Evolutionary conservation across 2,888 invertebrate genomes (phyloP).

Genomic region (Agrochola circellaris): DNA sequence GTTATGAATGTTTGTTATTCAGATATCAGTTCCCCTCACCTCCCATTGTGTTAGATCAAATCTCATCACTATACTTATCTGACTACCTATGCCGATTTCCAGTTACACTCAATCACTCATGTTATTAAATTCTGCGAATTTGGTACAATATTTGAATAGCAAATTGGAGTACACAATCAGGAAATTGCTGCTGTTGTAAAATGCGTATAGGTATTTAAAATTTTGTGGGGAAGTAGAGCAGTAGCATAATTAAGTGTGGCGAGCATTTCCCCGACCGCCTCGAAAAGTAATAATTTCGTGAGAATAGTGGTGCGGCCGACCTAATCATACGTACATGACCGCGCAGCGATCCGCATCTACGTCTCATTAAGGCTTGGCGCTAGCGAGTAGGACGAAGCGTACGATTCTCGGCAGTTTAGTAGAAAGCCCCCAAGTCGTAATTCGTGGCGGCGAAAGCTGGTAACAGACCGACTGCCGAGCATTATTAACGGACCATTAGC

Average conservation of each 20-base stretch:
- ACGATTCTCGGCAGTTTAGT: conserved; percentile 82
- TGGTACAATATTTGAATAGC: conserved; percentile 49
- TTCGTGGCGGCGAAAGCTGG: conserved; percentile 81
- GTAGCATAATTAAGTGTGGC: conserved; percentile 45
- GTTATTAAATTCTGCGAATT: conserved; percentile 50
- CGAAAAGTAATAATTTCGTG: conserved; percentile 63
- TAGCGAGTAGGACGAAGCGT: conserved; percentile 72
- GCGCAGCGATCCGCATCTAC: conserved; percentile 69
- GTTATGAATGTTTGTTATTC: conserved; percentile 42
- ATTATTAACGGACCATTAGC: conserved; percentile 88
- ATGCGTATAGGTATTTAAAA: conserved; percentile 35
- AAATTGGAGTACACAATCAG: conserved; percentile 48
- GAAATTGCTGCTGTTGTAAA: conserved; percentile 30
- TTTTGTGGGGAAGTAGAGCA: conserved; percentile 8
- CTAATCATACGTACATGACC: conserved; percentile 76
- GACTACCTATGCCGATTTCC: conserved; percentile 32
- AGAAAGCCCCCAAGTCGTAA: conserved; percentile 83
- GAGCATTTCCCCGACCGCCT: conserved; percentile 55
- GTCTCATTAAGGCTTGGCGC: conserved; percentile 76
- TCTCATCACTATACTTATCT: conserved; percentile 44
- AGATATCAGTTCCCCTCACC: conserved; percentile 13
- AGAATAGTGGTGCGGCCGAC: conserved; percentile 61
- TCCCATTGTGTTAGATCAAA: conserved; percentile 47
- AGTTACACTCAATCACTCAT: conserved; percentile 41
- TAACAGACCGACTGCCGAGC: conserved; percentile 83